Base-by-base conservation (phyloP, 1,140 invertebrate genomes). In the Leptopilina clavipes region DNA sequence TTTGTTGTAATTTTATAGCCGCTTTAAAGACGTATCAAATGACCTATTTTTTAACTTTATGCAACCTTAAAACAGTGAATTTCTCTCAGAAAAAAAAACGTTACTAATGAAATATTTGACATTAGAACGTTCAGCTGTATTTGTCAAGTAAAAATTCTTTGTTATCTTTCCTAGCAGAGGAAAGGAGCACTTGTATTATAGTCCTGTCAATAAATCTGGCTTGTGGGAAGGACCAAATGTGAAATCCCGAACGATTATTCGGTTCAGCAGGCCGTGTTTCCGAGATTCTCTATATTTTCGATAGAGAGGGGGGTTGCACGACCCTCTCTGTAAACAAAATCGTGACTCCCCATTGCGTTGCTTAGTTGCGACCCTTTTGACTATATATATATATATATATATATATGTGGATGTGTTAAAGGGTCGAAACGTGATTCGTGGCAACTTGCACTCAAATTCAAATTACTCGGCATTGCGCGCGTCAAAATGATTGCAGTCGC, bases 381-480 rank as follows among this genome's bases (percentile, higher is more conserved):
- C 19, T 31, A 1, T 1, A 31, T 31, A 31, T 31, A 31, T 31
- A 31, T 31, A 31, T 31, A 31, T 31, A 31, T 31, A n/a, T n/a
- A n/a, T n/a, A n/a, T n/a, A n/a, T n/a, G n/a, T n/a, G 14, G 22
- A 65, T 65, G 25, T 11, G 9, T 17, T 37, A 31, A 22, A 72
- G 71, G 71, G 71, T 72, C 71, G 12, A 45, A 25, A 52, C 19
- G 48, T 48, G 48, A 72, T 52, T 72, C 43, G 44, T 25, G 22
- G 43, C 44, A 65, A 65, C 22, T 65, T 65, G 59, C 59, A 65
- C 59, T 65, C 59, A 65, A 65, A 65, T 65, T 65, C 25, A 65
- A 65, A 65, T 65, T 65, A 65, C 59, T 65, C 25, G 37, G 59
- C 70, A 75, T 70, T 75, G 73, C 43, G 37, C 65, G 40, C 37